Percentiles rank a stretch among this genome's conserved stretches.
phyloP scores from a whole-genome alignment of 2,888 invertebrate genomes.

The Aphidius colemani region DNA sequence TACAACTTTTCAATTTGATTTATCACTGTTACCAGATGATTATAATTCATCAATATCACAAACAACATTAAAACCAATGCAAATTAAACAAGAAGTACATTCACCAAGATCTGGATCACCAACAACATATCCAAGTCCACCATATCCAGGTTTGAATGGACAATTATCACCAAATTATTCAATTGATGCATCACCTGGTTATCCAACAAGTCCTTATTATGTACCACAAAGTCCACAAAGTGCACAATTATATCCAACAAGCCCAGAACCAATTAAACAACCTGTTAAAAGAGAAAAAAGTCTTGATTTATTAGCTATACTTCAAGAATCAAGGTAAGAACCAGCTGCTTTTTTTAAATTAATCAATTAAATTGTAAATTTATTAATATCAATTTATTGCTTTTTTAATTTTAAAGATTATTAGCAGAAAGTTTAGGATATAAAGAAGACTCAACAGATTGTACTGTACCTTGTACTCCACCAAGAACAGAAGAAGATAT shows the following conservation, averaged over 20 bases:
- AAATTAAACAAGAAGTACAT: constrained; percentile 65
- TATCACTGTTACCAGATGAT: constrained; percentile 72
- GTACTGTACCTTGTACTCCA: constrained; percentile 57
- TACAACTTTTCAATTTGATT: constrained; percentile 71
- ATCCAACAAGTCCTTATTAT: constrained; percentile 57
- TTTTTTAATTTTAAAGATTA: constrained; percentile 45
- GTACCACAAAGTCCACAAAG: constrained; percentile 57
- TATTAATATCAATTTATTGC: too few relatives aligned
- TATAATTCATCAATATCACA: constrained; percentile 52
- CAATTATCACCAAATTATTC: constrained; percentile 55
- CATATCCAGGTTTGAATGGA: constrained; percentile 47
- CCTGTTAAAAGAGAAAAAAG: constrained; percentile 56
- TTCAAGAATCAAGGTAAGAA: constrained; percentile 58
- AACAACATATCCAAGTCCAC: constrained; percentile 51
- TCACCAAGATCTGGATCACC: constrained; percentile 56
- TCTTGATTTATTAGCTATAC: constrained; percentile 53
- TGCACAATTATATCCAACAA: constrained; percentile 55
- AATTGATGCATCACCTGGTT: constrained; percentile 54
- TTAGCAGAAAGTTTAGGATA: constrained; percentile 56
- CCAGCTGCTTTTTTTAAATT: constrained; percentile 5
- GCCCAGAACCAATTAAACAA: constrained; percentile 53
- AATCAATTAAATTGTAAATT: background rate
- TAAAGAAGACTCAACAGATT: constrained; percentile 57
- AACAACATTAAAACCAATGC: constrained; percentile 54
- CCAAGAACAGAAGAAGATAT: constrained; percentile 57